Evolutionary conservation across 2,888 invertebrate species (phyloP), one percentile per base, ranked within the genome.

Genomic region (Apamea anceps): DNA sequence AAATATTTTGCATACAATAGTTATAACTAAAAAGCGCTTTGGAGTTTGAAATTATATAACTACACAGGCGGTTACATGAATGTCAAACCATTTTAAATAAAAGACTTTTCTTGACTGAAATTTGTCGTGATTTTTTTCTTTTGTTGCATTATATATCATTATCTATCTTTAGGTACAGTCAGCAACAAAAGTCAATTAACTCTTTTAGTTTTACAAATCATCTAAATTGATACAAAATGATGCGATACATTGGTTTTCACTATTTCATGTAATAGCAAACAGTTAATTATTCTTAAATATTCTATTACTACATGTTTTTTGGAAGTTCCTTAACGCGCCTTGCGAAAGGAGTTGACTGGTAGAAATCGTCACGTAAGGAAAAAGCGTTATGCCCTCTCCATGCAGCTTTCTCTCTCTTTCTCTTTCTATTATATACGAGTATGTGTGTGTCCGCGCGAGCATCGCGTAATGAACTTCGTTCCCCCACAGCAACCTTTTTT

Each of bases 1-100:
- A 87, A 86, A 86, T 89, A 87, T 89, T 88, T 88, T 84, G 71
- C 85, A 80, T 80, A 79, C 78, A 85, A 86, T 86, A 73, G 76
- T 82, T 77, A 72, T 57, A 60, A 84, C 77, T 70, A 67, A 72
- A 82, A 80, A 73, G 65, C 84, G 48, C 62, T 68, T 72, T 60
- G 15, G 28, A 74, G 79, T 79, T 85, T 67, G n/a, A 71, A 76
- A 74, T 75, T 78, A n/a, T 71, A 62, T 54, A 71, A 75, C 62
- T 63, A 15, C 54, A 75, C 45, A 25, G 63, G 0, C 54, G 45
- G 42, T n/a, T 12, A 28, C 51, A 32, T 42, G 42, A 84, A 79
- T 63, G 60, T 42, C 42, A 66, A 72, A 37, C 7, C 15, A 54
- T 37, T 54, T 57, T 10, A 54, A 54, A 54, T 51, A 70, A 25